Conservation (phyloP, 2,888 invertebrate genomes). For the Amphipoea oculea region DNA sequence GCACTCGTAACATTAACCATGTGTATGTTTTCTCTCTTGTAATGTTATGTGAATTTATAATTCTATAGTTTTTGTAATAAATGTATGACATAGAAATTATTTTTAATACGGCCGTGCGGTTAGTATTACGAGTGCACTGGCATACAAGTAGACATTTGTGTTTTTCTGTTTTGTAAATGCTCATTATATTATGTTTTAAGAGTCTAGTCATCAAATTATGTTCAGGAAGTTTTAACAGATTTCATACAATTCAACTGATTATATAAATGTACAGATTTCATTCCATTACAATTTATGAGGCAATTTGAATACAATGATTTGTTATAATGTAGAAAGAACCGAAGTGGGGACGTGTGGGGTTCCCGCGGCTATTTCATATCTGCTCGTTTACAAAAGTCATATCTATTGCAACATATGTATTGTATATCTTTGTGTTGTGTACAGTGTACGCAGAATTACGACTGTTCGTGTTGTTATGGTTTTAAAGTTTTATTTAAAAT, state of each 20-base stretch:
- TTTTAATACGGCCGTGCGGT: slow-evolving; percentile 52
- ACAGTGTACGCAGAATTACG: slow-evolving; percentile 68
- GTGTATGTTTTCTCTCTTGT: slow-evolving; percentile 63
- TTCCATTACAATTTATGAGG: slow-evolving; percentile 71
- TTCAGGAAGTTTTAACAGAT: slow-evolving; percentile 81
- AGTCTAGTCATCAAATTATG: slow-evolving; percentile 89
- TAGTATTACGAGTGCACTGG: slow-evolving; percentile 73
- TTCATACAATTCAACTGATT: slow-evolving; percentile 68
- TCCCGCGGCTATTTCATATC: slow-evolving; percentile 45
- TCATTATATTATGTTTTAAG: slow-evolving; percentile 89
- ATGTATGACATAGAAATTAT: slow-evolving; percentile 60
- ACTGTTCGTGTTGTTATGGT: slow-evolving; percentile 75
- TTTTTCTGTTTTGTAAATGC: slow-evolving; percentile 88
- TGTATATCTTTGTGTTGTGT: slow-evolving; percentile 63
- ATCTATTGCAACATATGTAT: slow-evolving; percentile 65
- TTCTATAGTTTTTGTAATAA: slow-evolving; percentile 60
- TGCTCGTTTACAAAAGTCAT: slow-evolving; percentile 63
- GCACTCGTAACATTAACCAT: slow-evolving; percentile 80
- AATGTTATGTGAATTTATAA: slow-evolving; percentile 62
- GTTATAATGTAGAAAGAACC: slow-evolving; percentile 54
- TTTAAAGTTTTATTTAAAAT: slow-evolving; percentile 78
- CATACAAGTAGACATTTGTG: slow-evolving; percentile 74
- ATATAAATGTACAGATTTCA: slow-evolving; percentile 72
- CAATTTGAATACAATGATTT: slow-evolving; percentile 65
- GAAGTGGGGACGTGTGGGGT: slow-evolving; percentile 29